Conservation (phyloP, 2,113 vertebrate genomes). For the Uria aalge region DNA sequence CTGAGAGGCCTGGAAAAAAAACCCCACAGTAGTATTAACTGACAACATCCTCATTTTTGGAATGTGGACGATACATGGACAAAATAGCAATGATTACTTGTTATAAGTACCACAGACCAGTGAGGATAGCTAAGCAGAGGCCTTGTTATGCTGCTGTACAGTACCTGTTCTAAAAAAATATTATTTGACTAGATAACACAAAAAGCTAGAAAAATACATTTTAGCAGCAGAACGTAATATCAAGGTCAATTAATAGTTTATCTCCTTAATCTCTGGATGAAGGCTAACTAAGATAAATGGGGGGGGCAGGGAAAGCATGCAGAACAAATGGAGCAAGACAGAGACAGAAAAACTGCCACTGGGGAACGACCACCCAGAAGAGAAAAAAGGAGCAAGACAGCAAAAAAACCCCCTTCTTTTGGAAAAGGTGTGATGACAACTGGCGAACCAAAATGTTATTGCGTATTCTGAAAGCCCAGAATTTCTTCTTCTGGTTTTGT, state of each 20-base stretch:
- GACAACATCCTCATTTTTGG: neutral
- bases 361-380: neutral
- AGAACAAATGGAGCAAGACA: neutral
- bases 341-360: neutral
- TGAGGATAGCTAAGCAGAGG: neutral
- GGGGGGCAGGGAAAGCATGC: fast-evolving
- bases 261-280: neutral
- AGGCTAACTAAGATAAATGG: neutral
- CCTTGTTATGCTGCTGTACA: neutral
- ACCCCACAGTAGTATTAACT: neutral
- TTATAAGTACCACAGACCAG: neutral
- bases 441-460: neutral
- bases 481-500: neutral
- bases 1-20: neutral
- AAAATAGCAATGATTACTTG: neutral
- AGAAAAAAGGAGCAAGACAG: neutral
- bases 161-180: neutral
- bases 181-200: neutral
- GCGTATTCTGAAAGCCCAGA: neutral
- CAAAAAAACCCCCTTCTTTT: neutral
- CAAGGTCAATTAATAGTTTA: neutral
- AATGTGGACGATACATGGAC: neutral
- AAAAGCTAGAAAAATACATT: neutral
- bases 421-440: neutral
- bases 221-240: neutral